phyloP scores from a whole-genome alignment of 2,113 vertebrate genomes.

The Boleophthalmus pectinirostris region DNA sequence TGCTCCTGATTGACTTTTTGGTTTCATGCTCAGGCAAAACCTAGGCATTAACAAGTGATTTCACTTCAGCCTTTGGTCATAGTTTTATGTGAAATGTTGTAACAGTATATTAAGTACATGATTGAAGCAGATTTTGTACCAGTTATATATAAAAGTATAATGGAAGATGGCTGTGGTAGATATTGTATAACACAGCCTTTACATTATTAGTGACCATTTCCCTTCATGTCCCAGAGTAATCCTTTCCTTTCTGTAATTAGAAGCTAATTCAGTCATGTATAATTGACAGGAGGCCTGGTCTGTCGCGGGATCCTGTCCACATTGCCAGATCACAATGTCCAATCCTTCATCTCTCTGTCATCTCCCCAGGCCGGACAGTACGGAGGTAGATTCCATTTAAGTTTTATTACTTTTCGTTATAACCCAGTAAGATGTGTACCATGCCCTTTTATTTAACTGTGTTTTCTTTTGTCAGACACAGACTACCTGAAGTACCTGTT shows the following conservation, averaged over 20 bases:
- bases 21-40: too few species aligned
- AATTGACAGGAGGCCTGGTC: constrained; percentile 82
- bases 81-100: too few species aligned
- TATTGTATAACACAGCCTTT: background rate
- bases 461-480: constrained; percentile 66
- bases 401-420: background rate
- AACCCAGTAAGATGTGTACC: too few species aligned
- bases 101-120: too few species aligned
- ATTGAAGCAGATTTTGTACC: too few species aligned
- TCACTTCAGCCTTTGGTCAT: too few species aligned
- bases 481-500: constrained; percentile 87
- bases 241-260: background rate
- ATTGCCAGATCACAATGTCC: constrained; percentile 86
- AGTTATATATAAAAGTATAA: too few species aligned
- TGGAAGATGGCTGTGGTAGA: background rate
- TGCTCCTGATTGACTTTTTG: too few species aligned
- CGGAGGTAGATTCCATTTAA: constrained; percentile 73
- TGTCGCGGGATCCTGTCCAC: constrained; percentile 87
- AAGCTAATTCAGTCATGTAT: background rate
- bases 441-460: background rate
- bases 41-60: too few species aligned
- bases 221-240: background rate
- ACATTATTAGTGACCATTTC: background rate
- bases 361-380: constrained; percentile 90
- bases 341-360: constrained; percentile 89